phyloP scores from a whole-genome alignment of 1,140 invertebrate species.

The Nephila pilipes region DNA sequence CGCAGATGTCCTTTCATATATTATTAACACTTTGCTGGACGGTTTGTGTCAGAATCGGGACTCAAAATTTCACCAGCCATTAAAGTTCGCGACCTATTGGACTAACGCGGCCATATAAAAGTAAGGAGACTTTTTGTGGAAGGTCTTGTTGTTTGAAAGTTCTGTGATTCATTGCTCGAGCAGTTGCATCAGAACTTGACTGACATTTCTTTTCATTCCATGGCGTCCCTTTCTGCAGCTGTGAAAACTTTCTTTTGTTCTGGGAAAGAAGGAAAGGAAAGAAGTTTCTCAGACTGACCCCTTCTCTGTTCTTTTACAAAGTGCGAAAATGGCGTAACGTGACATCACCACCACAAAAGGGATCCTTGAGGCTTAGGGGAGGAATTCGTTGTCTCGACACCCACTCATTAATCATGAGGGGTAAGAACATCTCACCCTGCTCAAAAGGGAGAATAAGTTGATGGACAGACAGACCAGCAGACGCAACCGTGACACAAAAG shows the following conservation, averaged over 20 bases:
- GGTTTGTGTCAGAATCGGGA: no score
- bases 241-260: constrained; percentile 44
- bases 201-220: not conserved
- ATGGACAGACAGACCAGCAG: not conserved
- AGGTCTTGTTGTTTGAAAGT: not conserved
- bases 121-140: no score
- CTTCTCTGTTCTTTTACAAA: constrained; percentile 10
- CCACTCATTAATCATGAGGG: constrained; percentile 54
- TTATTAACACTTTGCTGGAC: no score
- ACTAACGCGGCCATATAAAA: no score
- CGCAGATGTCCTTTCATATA: no score
- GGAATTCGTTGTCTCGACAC: constrained; percentile 2
- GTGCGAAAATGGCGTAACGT: constrained; percentile 37
- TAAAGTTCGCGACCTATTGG: no score
- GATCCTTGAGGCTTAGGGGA: not conserved
- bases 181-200: not conserved
- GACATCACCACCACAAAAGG: constrained; percentile 37
- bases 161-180: not conserved
- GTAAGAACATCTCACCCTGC: not conserved
- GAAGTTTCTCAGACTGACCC: not conserved
- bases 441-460: not conserved
- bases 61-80: no score
- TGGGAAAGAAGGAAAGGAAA: not conserved
- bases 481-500: not conserved
- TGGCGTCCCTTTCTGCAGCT: not conserved